Percentiles rank a stretch among this genome's conserved stretches.
phyloP scores from a whole-genome alignment of 2,888 invertebrate genomes.

The Tipula helvola region DNA sequence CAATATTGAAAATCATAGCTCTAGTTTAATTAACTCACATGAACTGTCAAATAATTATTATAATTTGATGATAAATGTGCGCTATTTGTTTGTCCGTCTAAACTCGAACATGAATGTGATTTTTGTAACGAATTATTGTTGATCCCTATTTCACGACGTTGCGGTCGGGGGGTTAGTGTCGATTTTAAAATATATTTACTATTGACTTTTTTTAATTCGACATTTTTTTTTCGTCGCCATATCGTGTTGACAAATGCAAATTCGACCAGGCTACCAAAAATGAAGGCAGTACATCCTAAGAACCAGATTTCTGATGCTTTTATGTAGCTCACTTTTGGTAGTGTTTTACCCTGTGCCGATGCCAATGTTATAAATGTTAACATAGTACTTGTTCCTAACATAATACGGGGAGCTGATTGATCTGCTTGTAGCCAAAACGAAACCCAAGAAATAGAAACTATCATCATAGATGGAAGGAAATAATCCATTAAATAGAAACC shows the following conservation, averaged over 20 bases:
- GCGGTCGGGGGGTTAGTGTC: constrained; percentile 64
- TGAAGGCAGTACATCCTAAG: constrained; percentile 69
- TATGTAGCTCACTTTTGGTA: constrained; percentile 81
- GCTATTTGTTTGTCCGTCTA: constrained; percentile 38
- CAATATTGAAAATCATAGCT: no score
- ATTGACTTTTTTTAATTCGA: constrained; percentile 38
- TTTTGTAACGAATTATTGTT: constrained; percentile 49
- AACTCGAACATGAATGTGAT: constrained; percentile 59
- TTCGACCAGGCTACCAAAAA: constrained; percentile 74
- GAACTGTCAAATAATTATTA: constrained; percentile 64
- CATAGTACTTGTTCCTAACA: constrained; percentile 73
- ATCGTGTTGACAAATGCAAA: constrained; percentile 84
- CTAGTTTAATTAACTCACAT: constrained; percentile 39
- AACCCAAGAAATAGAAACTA: constrained; percentile 79
- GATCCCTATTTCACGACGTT: constrained; percentile 54
- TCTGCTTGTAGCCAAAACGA: constrained; percentile 83
- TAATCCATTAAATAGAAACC: constrained; percentile 83
- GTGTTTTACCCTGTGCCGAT: constrained; percentile 68
- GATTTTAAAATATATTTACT: constrained; percentile 76
- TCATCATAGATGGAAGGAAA: constrained; percentile 74
- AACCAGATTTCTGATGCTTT: constrained; percentile 88
- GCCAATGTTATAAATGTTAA: constrained; percentile 78
- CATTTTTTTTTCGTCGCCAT: constrained; percentile 58
- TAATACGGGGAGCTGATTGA: constrained; percentile 70
- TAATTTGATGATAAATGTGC: constrained; percentile 32